Percentiles rank a stretch among this genome's conserved stretches.
phyloP scores from a whole-genome alignment of 53 echinoderm and acorn worm species.

The Echinometra lucunter region DNA sequence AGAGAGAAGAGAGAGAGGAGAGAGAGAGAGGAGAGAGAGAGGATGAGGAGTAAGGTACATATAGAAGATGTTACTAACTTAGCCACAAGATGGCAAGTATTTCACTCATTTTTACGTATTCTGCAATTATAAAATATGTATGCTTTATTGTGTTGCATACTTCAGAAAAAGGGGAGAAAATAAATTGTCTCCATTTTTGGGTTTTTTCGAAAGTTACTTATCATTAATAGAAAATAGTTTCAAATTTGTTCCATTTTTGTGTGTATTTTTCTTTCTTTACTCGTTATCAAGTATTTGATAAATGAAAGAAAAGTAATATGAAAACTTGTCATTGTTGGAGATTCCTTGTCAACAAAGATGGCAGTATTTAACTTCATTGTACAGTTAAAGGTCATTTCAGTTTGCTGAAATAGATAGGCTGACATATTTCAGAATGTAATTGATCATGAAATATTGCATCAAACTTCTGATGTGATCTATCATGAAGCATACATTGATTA shows the following conservation, averaged over 20 bases:
- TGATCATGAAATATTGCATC: too few species aligned
- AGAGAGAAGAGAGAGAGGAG: too few species aligned
- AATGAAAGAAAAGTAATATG: not conserved
- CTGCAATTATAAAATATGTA: not conserved
- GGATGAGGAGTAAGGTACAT: too few species aligned
- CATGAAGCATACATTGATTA: too few species aligned
- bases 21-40: too few species aligned
- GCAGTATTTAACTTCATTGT: not conserved
- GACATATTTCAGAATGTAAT: too few species aligned
- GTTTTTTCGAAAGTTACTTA: not conserved
- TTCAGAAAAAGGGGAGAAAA: not conserved
- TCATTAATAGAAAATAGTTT: not conserved
- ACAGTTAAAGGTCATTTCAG: not conserved
- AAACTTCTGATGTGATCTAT: too few species aligned
- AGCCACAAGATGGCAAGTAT: conserved; percentile 42
- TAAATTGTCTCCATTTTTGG: not conserved
- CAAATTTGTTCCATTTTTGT: not conserved
- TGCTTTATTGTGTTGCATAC: not conserved
- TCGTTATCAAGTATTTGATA: too few species aligned
- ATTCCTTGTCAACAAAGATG: not conserved
- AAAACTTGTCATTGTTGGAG: not conserved
- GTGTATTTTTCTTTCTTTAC: not conserved
- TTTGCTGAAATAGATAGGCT: too few species aligned
- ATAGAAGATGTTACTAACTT: not conserved
- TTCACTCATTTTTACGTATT: too few species aligned